Evolutionary conservation across 2,113 vertebrate genomes (phyloP).

Genomic region (Cariama cristata): DNA sequence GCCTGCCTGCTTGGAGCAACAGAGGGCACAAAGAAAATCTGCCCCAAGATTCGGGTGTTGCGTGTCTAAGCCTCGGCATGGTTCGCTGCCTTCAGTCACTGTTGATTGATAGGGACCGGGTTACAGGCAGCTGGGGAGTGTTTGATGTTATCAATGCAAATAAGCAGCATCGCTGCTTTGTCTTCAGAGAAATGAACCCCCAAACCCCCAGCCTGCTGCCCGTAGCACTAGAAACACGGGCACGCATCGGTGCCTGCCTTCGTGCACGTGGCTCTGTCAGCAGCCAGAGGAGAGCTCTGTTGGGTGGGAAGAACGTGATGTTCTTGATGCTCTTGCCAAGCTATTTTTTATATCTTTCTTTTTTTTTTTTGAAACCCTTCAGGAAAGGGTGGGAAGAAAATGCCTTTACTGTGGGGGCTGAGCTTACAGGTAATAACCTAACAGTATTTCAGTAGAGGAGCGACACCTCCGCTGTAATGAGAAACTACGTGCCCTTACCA

Average conservation of each 20-base stretch:
- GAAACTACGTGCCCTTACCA: not conserved
- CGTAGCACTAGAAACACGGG: not conserved
- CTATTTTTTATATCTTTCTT: not conserved
- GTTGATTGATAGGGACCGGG: accelerated
- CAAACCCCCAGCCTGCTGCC: not conserved
- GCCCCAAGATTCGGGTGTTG: not conserved
- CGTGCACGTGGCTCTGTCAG: not conserved
- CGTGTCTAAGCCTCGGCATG: not conserved
- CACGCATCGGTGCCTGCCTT: not conserved
- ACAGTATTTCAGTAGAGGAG: not conserved
- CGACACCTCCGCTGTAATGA: not conserved
- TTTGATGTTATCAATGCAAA: not conserved
- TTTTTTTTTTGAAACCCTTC: not conserved
- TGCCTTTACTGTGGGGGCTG: not conserved
- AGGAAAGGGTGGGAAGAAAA: not conserved
- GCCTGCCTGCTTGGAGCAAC: not conserved
- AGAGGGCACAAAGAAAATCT: not conserved
- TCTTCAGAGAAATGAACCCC: not conserved
- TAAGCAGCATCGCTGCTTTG: not conserved
- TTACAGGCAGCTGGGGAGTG: not conserved
- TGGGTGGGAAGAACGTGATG: not conserved
- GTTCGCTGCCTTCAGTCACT: not conserved
- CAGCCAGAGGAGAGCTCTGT: not conserved
- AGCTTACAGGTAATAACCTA: not conserved
- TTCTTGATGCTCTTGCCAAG: not conserved